Base-by-base conservation (phyloP, 2,797 vertebrate species). In the Bradypodion pumilum region DNA sequence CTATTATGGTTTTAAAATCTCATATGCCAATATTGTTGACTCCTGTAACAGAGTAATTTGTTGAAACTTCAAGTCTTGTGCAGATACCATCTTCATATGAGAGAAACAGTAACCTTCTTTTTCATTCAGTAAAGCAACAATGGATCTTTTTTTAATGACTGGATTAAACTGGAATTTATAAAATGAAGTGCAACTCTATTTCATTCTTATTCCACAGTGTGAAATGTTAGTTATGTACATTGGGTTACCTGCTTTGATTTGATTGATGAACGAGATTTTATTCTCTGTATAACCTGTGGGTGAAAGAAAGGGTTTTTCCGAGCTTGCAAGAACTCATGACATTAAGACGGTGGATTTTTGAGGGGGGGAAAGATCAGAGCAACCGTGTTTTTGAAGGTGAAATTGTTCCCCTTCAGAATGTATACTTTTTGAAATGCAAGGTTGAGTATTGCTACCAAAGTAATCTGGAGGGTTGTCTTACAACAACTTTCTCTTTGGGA, bases 161-260 rank as follows among this genome's bases (percentile, higher is more conserved):
- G 32, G 23, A 72, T 91, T 89, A 81, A 92, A 81, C 60, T 86
- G 79, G 78, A 91, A 80, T 6, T 27, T 37, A 86, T 72, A 80
- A 92, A 91, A 90, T 79, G 74, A 94, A 90, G 88, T 90, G 77
- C 79, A 88, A 89, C 86, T 80, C 69, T 90, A 86, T 95, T 94
- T 91, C 91, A 92, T 56, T 73, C 68, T 60, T 88, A 92, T 91
- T 92, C 87, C 86, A 92, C 90, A 88, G 69, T 0, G 21, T 91
- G 93, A 87, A 92, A 93, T 90, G 92, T 91, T 72, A 93, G 92
- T 90, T 92, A 86, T 86, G 87, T 83, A 89, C 44, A n/a, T 75
- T 76, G 84, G 85, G 19, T 65, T 91, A 86, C 88, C 90, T 89
- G 85, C 74, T 92, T 81, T 74, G 90, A 46, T 69, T 70, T 74